Base-by-base conservation (phyloP, 53 echinoderm and acorn worm genomes). In the Henricia sp. region DNA sequence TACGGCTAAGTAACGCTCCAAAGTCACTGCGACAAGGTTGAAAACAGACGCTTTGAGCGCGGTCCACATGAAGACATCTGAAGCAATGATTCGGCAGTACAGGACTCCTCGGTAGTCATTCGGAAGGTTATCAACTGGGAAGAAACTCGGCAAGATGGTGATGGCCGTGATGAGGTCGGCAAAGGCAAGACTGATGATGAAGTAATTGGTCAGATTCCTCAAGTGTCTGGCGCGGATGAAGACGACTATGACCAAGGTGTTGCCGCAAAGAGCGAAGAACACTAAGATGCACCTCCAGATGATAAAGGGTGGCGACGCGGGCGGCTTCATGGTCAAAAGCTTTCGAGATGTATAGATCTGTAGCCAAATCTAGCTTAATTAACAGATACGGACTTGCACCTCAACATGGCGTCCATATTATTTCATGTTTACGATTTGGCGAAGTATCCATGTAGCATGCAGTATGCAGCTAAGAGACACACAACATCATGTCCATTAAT, bases 31-130 rank as follows among this genome's bases (percentile, higher is more conserved):
- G n/a, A 88, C 84, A 40, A 95, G 53, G 32, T 87, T 92, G 39
- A 95, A 77, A 24, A 95, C 70, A 8, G 95, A 95, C n/a, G 95
- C 92, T 50, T 92, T 92, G 8, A 92, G 85, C 0, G 92, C 87
- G 26, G 87, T 95, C 95, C 95, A 95, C 53, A 92, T 71, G 28
- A 92, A 73, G 27, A 90, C 87, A 41, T 90, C 89, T 1, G 95
- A 95, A 42, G 87, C 90, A 11, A 95, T 82, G 41, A 95, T 59
- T 30, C 89, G 93, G 51, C 95, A 95, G 77, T 95, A 95, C 28
- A 95, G 33, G 10, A 84, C 88, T 9, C 95, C 95, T 50, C 68
- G 44, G 35, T 83, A 43, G 34, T 83, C 70, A 33, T 69, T 54
- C 20, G 75, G 54, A 2, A 68, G 77, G 4, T 21, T 51, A 12